Evolutionary conservation across 2,113 vertebrate genomes (phyloP), one percentile per base, ranked within the genome.

Genomic region (Cyphomyrus plagiostoma): DNA sequence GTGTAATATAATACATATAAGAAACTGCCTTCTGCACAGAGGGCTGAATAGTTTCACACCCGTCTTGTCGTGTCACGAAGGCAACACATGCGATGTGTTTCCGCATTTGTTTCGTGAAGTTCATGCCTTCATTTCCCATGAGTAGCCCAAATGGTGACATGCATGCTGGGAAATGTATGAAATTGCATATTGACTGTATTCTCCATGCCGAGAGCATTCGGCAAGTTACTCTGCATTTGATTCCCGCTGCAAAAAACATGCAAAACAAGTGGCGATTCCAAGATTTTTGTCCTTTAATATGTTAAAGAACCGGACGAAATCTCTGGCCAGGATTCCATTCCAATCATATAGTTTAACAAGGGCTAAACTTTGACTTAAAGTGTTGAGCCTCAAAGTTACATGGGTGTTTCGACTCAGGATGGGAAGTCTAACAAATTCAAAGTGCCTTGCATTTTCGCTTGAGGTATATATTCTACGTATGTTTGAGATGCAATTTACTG

Each of bases 361-460:
- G 74, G 74, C 35, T 35, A 80, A 80, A 80, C 35, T 15, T 80
- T 42, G 4, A 80, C 74, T 80, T 80, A 19, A 42, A 70, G n/a
- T 30, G 62, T n/a, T 30, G 13, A 4, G 19, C 4, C 19, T 13
- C 15, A 77, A 13, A 70, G 74, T 80, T 35, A 80, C 35, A 80
- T 80, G 35, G 30, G 74, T 17, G 3, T 77, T 77, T 66, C 62
- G 13, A 39, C 66, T 39, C 23, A 19, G 45, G 52, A 58, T 19
- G 53, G 74, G 21, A 90, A 66, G 70, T 93, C 91, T 91, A 93
- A 92, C 90, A 70, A 85, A 70, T 82, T 93, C 89, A 90, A 95
- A 95, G 94, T 94, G 94, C 94, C 89, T 93, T 93, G 91, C 91
- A 92, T 92, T 92, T 91, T 92, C 90, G 90, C 86, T 90, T 92